A percentile compares a stretch with the other conserved stretches of the same genome.
Conservation (phyloP, 2,797 vertebrate genomes). For the Enteromius viviparus region DNA sequence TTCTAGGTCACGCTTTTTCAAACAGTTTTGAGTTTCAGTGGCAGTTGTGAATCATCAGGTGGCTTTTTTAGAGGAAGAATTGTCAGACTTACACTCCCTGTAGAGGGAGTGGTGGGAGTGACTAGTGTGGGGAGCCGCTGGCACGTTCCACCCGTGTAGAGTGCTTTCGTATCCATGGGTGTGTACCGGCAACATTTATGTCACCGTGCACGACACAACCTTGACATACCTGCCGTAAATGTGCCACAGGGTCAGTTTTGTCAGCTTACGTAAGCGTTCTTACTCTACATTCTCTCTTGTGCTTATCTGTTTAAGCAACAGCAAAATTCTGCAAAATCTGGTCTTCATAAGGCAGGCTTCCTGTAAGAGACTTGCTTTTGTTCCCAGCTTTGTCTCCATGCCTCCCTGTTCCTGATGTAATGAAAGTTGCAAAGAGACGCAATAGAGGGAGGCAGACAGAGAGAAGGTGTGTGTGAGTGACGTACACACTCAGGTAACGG, state of each 20-base stretch:
- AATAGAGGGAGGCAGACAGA: conserved; percentile 30
- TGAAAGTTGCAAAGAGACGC: conserved; percentile 49
- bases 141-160: conserved; percentile 30
- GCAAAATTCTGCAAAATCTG: conserved; percentile 60
- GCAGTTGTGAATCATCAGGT: conserved; percentile 57
- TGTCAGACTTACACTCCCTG: conserved; percentile 50
- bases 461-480: conserved; percentile 50
- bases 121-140: conserved; percentile 37
- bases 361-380: conserved; percentile 62
- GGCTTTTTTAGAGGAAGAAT: conserved; percentile 48
- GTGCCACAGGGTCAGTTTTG: conserved; percentile 50
- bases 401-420: conserved; percentile 55
- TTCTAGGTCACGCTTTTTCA: conserved; percentile 47
- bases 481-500: conserved; percentile 66
- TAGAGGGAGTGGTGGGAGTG: conserved; percentile 52
- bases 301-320: conserved; percentile 71
- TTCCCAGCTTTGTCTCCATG: conserved; percentile 62
- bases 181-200: conserved; percentile 43
- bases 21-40: conserved; percentile 49
- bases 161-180: conserved; percentile 43
- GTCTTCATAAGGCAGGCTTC: conserved; percentile 58
- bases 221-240: conserved; percentile 55
- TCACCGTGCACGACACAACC: conserved; percentile 50
- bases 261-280: conserved; percentile 53
- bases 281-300: conserved; percentile 59